Evolutionary conservation across 2,113 vertebrate species (phyloP).

Genomic region (Phainopepla nitens): DNA sequence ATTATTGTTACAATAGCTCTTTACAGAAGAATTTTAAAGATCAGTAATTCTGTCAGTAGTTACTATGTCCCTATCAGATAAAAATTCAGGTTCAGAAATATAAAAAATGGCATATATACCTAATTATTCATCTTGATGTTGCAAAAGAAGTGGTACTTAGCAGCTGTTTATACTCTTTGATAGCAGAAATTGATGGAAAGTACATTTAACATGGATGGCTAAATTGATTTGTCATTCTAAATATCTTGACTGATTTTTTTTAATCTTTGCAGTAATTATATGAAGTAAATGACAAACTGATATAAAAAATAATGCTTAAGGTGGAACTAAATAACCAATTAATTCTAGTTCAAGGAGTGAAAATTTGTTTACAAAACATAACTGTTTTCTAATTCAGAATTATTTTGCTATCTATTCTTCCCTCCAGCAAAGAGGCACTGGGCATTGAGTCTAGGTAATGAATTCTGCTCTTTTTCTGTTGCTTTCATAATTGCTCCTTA

Average conservation of each 20-base stretch:
- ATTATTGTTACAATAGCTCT: not conserved
- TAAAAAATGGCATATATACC: not conserved
- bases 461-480: not conserved
- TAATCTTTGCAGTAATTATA: slow-evolving; percentile 44
- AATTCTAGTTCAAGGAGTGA: not conserved
- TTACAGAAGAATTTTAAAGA: not conserved
- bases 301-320: not conserved
- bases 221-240: slow-evolving; percentile 60
- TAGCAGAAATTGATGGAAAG: slow-evolving; percentile 59
- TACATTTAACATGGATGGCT: slow-evolving; percentile 39
- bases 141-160: slow-evolving; percentile 20
- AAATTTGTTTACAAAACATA: not conserved
- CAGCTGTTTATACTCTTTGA: slow-evolving; percentile 2
- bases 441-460: not conserved
- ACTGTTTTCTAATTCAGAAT: not conserved
- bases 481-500: not conserved
- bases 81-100: slow-evolving; percentile 27
- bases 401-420: not conserved
- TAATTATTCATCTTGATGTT: slow-evolving; percentile 20
- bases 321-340: not conserved
- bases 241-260: slow-evolving; percentile 33
- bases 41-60: not conserved
- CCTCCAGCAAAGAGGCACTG: not conserved
- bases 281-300: not conserved
- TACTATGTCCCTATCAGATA: not conserved